Percentiles rank a stretch among this genome's conserved stretches.
These are phyloP conservation scores for Siderastrea radians DNA, from an alignment of 92 coral and sea anemone genomes.

Conservation along the genomic window DNA sequence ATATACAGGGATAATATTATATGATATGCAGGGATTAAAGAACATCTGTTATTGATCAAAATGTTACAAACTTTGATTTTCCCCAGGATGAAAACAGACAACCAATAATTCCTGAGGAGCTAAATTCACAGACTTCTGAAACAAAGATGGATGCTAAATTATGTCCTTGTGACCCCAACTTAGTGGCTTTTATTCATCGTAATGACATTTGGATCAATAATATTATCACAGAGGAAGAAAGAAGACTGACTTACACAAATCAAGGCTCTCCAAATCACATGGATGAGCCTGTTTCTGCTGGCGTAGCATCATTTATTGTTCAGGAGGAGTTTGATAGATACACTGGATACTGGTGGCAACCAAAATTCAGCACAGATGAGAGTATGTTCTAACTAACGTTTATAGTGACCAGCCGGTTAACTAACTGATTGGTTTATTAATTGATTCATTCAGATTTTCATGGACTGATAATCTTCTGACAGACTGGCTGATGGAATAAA, in stretches of 20 bases:
- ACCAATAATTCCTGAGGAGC: slow-evolving; percentile 87
- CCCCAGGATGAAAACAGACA: slow-evolving; percentile 63
- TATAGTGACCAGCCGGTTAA: neutral
- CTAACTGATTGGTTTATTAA: neutral
- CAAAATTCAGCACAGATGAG: slow-evolving; percentile 78
- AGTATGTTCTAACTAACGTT: slow-evolving; percentile 41
- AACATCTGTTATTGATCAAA: too few species aligned
- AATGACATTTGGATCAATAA: slow-evolving; percentile 97
- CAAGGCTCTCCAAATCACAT: slow-evolving; percentile 79
- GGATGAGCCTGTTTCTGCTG: slow-evolving; percentile 95
- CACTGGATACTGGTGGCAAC: slow-evolving; percentile 99
- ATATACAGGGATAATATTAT: too few species aligned
- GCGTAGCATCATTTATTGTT: slow-evolving; percentile 97
- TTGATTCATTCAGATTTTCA: too few species aligned
- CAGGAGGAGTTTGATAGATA: slow-evolving; percentile 99
- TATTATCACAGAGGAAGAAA: slow-evolving; percentile 82
- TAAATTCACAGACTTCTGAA: slow-evolving; percentile 84
- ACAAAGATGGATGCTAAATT: slow-evolving; percentile 98
- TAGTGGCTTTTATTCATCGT: slow-evolving; percentile 94
- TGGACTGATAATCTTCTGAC: neutral
- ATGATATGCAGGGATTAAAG: too few species aligned
- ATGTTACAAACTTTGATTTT: neutral
- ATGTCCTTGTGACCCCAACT: slow-evolving; percentile 93
- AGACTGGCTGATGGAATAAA: neutral
- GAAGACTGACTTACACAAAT: slow-evolving; percentile 89